Percentiles rank a stretch among this genome's conserved stretches.
These are phyloP conservation scores for Micoletzkya japonica DNA, from an alignment of 2,888 invertebrate genomes.

Conservation along the genomic window DNA sequence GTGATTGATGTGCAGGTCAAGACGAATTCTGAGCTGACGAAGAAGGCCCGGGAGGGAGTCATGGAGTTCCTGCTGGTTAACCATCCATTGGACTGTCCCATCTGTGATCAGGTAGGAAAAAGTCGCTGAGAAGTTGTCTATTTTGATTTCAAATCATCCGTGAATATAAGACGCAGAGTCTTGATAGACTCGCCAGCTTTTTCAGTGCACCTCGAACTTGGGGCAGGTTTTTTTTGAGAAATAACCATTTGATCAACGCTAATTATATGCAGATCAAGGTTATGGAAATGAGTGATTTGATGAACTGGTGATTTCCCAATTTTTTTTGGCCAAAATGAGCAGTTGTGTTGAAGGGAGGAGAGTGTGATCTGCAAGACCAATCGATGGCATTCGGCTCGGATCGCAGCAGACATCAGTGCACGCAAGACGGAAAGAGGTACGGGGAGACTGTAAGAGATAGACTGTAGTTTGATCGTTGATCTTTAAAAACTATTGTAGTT, in stretches of 20 bases:
- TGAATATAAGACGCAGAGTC: too few species aligned
- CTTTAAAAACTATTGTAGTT: background rate
- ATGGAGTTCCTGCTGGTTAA: constrained; percentile 99
- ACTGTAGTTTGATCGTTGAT: background rate
- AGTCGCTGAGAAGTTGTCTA: too few species aligned
- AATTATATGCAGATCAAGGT: background rate
- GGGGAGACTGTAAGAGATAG: background rate
- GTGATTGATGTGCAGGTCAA: constrained; percentile 72
- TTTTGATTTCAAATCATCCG: too few species aligned
- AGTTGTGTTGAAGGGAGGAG: constrained; percentile 67
- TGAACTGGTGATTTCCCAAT: background rate
- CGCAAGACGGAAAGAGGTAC: constrained; percentile 58
- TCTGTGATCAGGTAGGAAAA: constrained; percentile 82
- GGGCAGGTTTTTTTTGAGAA: background rate
- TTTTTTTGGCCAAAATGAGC: background rate
- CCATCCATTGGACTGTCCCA: constrained; percentile 98
- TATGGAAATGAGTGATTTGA: background rate
- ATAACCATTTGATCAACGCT: too few species aligned
- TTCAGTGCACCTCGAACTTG: too few species aligned
- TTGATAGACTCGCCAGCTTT: too few species aligned
- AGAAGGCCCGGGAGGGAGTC: constrained; percentile 72
- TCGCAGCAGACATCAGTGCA: constrained; percentile 71
- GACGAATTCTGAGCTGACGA: constrained; percentile 90
- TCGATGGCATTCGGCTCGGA: constrained; percentile 93
- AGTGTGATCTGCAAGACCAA: constrained; percentile 84